Conservation (phyloP, 2,797 vertebrate species). For the Galagoides demidoff region DNA sequence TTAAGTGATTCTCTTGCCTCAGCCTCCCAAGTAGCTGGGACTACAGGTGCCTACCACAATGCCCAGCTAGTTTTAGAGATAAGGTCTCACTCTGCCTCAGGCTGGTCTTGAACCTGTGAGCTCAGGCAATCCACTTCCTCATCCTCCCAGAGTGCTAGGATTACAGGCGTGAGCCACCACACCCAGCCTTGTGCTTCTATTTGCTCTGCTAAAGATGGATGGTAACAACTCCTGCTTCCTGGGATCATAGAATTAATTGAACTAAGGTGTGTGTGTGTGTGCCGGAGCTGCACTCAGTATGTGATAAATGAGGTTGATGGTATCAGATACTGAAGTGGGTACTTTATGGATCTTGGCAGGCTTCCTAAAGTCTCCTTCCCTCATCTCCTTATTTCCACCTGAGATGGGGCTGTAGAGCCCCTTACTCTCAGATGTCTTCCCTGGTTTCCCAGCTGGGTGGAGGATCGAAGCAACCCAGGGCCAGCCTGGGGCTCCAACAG, state of each 20-base stretch:
- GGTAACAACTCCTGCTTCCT: background rate
- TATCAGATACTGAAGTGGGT: background rate
- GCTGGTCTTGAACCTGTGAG: too few relatives aligned
- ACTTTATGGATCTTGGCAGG: accelerated
- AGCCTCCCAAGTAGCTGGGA: too few relatives aligned
- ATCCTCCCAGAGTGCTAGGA: too few relatives aligned
- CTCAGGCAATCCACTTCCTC: too few relatives aligned
- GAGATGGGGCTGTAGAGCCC: background rate
- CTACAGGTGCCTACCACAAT: too few relatives aligned
- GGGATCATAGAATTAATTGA: background rate
- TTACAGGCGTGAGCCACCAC: too few relatives aligned
- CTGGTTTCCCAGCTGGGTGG: background rate
- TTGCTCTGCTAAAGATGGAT: background rate
- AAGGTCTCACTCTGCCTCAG: too few relatives aligned
- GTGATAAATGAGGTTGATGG: background rate
- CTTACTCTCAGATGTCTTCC: background rate
- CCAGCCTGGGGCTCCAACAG: background rate
- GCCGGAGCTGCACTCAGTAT: background rate
- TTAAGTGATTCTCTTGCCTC: too few relatives aligned
- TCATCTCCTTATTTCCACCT: background rate
- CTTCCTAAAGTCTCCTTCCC: background rate
- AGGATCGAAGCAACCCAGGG: background rate
- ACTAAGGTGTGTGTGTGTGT: too few relatives aligned
- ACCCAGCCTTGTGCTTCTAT: background rate
- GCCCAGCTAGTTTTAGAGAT: too few relatives aligned